Conservation (phyloP, 2,888 invertebrate species). For the Ormyrus labotus region DNA sequence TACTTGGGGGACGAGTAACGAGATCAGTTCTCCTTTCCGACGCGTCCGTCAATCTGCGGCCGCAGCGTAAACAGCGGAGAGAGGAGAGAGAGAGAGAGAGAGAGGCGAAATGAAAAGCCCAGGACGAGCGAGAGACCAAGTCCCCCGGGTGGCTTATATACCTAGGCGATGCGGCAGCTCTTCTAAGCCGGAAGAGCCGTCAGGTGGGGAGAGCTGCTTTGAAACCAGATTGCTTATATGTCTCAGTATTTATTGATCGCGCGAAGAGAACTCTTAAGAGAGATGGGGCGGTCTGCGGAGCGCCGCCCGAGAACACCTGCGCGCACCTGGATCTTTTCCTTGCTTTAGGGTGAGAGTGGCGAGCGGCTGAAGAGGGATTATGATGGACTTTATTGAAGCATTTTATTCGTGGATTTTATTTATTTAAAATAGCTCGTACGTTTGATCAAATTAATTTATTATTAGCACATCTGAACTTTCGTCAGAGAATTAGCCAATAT, state of each 20-base stretch:
- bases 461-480: no score
- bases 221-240: constrained; percentile 9
- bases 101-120: not conserved
- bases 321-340: no score
- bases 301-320: no score
- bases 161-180: not conserved
- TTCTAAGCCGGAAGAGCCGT: not conserved
- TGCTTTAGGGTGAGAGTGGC: no score
- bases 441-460: no score
- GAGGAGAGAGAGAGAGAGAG: not conserved
- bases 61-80: not conserved
- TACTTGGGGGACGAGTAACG: constrained; percentile 4
- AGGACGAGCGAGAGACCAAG: not conserved
- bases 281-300: no score
- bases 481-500: no score
- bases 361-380: no score
- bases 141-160: constrained; percentile 19
- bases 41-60: not conserved
- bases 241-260: constrained; percentile 10
- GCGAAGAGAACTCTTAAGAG: not conserved
- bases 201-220: not conserved
- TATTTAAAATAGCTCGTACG: no score
- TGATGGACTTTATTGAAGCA: no score
- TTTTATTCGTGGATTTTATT: no score
- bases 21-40: constrained; percentile 22